Evolutionary conservation across 2,888 invertebrate species (phyloP), one percentile per base, ranked within the genome.

Genomic region (Athripsodes cinereus): DNA sequence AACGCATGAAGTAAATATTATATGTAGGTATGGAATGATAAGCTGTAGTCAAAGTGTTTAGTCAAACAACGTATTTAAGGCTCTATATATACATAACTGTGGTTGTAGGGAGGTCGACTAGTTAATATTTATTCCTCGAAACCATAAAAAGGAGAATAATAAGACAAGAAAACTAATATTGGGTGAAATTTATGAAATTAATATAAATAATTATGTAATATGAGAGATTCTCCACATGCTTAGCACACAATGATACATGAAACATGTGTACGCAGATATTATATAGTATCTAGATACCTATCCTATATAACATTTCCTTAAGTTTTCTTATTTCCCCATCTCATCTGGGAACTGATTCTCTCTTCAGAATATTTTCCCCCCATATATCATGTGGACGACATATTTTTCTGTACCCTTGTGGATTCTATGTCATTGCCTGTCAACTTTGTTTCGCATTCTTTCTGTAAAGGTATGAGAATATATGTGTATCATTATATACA

Each of bases 391-490:
- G 8, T 22, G 13, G 50, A 50, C 50, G 53, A 53, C 44, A 19
- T 22, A 46, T 53, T 53, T 53, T 53, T 46, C 53, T 53, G 22
- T 53, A 22, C 53, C 44, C 46, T 19, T 53, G 53, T 22, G 53
- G 22, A 22, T 22, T 16, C 22, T 53, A 46, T 46, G 46, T 53
- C 53, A 44, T 53, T 53, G 53, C 44, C 46, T 53, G 53, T 53
- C 53, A 53, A 50, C 50, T 22, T 22, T 50, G 50, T 50, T 50
- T 50, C 26, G 21, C 50, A 50, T 50, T 21, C 50, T 50, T 21
- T 16, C 13, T 40, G 13, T 3, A 3, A 13, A 40, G 40, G 40
- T 16, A 40, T 40, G 13, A 40, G 5, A 40, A 40, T n/a, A 40
- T 40, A 40, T 40, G 31, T 40, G 40, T 40, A 40, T 40, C n/a